Base-by-base conservation (phyloP, 2,888 invertebrate genomes). In the Andrena flavipes region DNA sequence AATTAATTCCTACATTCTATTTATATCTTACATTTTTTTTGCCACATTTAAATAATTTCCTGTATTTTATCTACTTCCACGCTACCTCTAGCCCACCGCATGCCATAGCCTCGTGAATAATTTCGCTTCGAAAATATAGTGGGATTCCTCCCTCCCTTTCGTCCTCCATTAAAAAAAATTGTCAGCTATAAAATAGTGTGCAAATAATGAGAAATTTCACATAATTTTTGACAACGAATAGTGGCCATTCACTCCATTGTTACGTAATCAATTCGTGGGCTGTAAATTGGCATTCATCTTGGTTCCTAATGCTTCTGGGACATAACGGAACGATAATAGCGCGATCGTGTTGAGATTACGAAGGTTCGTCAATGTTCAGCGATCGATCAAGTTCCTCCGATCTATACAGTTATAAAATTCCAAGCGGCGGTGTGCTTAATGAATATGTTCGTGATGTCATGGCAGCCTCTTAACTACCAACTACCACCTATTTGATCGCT, bases 241-340 rank as follows among this genome's bases (percentile, higher is more conserved):
- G 8, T 63, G 78, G 63, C 69, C 74, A 82, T 82, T 82, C 79
- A 71, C 64, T 77, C 64, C 8, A 20, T n/a, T 35, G 56, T 84
- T 85, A 84, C 73, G 80, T 64, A 80, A 85, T 63, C 54, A 65
- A 63, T 7, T 30, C 33, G 68, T 23, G 13, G 26, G n/a, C 79
- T 76, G 62, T 16, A 82, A 85, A 82, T 84, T 68, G 74, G 10
- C 49, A 26, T 49, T 73, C 69, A 63, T 64, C 26, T 73, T 54
- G 63, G 59, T 35, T 74, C 74, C 79, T 68, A 76, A 76, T 76
- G 54, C 74, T 79, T 71, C 2, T 26, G 16, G 60, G 70, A 76
- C 79, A 65, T 85, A 85, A 84, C 82, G 82, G 79, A 60, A 76
- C 48, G 74, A 70, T 76, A 79, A 85, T 84, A 69, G 65, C 67